Percentiles rank a stretch among this genome's conserved stretches.
These are phyloP conservation scores for Drosophila kepulauana DNA, from an alignment of 1,140 invertebrate species.

Conservation along the genomic window DNA sequence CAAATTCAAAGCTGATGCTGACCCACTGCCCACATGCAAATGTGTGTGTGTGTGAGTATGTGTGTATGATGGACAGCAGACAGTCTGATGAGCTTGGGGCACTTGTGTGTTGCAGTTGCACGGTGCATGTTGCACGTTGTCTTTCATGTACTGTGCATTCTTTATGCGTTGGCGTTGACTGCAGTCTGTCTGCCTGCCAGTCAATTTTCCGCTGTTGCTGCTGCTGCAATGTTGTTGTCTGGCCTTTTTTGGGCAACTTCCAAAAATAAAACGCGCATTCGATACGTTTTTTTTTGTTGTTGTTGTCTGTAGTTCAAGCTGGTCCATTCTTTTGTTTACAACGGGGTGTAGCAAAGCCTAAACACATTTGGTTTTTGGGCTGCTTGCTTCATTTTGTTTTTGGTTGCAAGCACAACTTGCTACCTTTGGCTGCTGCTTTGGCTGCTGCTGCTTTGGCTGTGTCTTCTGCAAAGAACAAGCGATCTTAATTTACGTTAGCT, in stretches of 20 bases:
- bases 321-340: constrained; percentile 29
- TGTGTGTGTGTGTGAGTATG: constrained; percentile 30
- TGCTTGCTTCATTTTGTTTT: constrained; percentile 3
- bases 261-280: constrained; percentile 68
- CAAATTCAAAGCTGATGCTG: constrained; percentile 40
- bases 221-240: constrained; percentile 14
- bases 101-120: constrained; percentile 29
- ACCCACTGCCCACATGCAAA: constrained; percentile 79
- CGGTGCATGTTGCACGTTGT: not conserved
- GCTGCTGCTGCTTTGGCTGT: constrained; percentile 32
- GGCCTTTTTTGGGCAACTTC: constrained; percentile 61
- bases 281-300: constrained; percentile 43
- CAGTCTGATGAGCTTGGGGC: constrained; percentile 27
- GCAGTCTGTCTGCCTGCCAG: constrained; percentile 50
- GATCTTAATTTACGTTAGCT: constrained; percentile 83
- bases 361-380: constrained; percentile 22
- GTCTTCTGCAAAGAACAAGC: constrained; percentile 66
- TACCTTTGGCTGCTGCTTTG: constrained; percentile 25
- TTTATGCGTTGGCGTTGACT: constrained; percentile 75
- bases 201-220: constrained; percentile 17
- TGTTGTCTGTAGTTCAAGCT: not conserved
- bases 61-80: constrained; percentile 34
- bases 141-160: constrained; percentile 42
- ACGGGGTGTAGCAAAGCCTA: constrained; percentile 15
- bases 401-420: constrained; percentile 18